A percentile compares a stretch with the other conserved stretches of the same genome.
Evolutionary conservation across 2,888 invertebrate genomes (phyloP).

Genomic region (Drosophila pegasa): DNA sequence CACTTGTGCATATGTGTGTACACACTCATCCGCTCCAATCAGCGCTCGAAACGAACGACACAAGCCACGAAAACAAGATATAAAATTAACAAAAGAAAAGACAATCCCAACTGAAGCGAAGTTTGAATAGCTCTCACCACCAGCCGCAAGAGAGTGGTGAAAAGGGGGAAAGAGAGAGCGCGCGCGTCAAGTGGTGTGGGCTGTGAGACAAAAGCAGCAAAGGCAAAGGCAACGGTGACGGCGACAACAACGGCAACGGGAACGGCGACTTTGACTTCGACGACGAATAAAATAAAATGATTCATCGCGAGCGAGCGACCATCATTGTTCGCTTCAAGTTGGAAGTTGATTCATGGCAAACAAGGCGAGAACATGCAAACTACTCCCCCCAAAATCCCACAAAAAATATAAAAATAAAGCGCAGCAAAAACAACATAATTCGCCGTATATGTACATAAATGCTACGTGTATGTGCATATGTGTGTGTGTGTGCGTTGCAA

Average conservation of each 20-base stretch:
- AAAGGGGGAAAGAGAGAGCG: constrained; percentile 43
- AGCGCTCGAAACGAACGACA: constrained; percentile 24
- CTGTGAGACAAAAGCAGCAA: constrained; percentile 33
- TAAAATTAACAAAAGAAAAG: constrained; percentile 68
- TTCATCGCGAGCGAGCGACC: constrained; percentile 66
- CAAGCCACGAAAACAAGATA: constrained; percentile 40
- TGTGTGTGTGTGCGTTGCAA: constrained; percentile 22
- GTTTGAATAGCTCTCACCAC: constrained; percentile 40
- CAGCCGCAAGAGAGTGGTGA: constrained; percentile 28
- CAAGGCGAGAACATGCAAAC: constrained; percentile 60
- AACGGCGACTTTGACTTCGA: constrained; percentile 20
- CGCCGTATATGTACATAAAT: constrained; percentile 47
- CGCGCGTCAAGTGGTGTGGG: constrained; percentile 47
- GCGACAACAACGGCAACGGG: not conserved
- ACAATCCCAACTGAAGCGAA: constrained; percentile 36
- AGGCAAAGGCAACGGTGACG: not conserved
- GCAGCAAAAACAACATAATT: constrained; percentile 34
- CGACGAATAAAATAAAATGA: too few species aligned
- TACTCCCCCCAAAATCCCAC: constrained; percentile 3
- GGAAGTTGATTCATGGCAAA: constrained; percentile 76
- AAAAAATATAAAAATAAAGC: not conserved
- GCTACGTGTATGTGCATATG: constrained; percentile 6
- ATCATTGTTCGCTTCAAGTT: constrained; percentile 69
- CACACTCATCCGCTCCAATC: constrained; percentile 26
- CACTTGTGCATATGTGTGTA: not conserved